phyloP scores from a whole-genome alignment of 2,888 invertebrate species.

The Drosophila colorata region DNA sequence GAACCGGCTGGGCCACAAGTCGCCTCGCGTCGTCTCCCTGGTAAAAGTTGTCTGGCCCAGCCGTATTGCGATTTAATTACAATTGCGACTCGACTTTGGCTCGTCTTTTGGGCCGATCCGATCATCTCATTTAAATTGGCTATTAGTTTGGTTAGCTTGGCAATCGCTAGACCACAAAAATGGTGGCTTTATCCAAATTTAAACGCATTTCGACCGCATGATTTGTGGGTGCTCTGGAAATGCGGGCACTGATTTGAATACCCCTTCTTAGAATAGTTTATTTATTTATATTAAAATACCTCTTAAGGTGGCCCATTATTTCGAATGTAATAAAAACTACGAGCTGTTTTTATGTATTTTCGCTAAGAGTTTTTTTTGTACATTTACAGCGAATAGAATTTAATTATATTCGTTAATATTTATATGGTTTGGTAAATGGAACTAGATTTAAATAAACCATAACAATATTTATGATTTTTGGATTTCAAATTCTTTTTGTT shows the following conservation, averaged over 20 bases:
- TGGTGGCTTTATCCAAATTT: slow-evolving; percentile 35
- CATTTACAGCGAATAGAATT: not conserved
- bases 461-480: not conserved
- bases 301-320: slow-evolving; percentile 3
- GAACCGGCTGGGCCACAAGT: slow-evolving; percentile 33
- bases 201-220: slow-evolving; percentile 29
- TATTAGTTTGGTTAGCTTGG: slow-evolving; percentile 51
- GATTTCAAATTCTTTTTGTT: too few species aligned
- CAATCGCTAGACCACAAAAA: slow-evolving; percentile 35
- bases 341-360: not conserved
- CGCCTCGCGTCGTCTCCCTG: slow-evolving; percentile 18
- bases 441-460: not conserved
- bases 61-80: slow-evolving; percentile 77
- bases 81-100: slow-evolving; percentile 59
- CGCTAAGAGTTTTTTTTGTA: not conserved
- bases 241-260: slow-evolving; percentile 43
- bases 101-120: slow-evolving; percentile 26
- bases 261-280: slow-evolving; percentile 17
- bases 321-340: slow-evolving; percentile 15
- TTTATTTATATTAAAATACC: slow-evolving; percentile 6
- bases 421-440: not conserved
- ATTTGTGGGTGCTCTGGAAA: slow-evolving; percentile 58
- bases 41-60: slow-evolving; percentile 57
- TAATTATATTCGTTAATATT: not conserved
- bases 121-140: slow-evolving; percentile 76